Conservation (phyloP, 2,888 invertebrate species). For the Trichopoda pennipes region DNA sequence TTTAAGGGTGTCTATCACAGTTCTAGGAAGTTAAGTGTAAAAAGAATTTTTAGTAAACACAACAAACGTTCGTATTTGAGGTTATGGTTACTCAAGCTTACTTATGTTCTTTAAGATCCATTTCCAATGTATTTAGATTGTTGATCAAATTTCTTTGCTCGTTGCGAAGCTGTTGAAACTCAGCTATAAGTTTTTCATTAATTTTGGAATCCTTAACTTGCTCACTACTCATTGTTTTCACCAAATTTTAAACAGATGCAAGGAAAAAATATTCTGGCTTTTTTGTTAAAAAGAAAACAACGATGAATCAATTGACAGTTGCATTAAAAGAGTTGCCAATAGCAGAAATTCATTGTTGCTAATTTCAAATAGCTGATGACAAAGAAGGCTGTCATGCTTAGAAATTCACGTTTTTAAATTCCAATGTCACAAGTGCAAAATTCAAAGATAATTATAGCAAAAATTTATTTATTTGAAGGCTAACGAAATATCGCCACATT, state of each 20-base stretch:
- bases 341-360: not conserved
- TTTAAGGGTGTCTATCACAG: slow-evolving; percentile 95
- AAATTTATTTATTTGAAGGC: too few species aligned
- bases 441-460: too few species aligned
- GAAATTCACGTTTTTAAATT: too few species aligned
- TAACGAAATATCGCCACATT: too few species aligned
- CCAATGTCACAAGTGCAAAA: too few species aligned
- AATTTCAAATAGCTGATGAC: too few species aligned
- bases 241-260: slow-evolving; percentile 63
- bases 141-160: slow-evolving; percentile 93
- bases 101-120: slow-evolving; percentile 98
- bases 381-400: too few species aligned
- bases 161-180: slow-evolving; percentile 92
- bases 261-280: slow-evolving; percentile 7
- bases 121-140: slow-evolving; percentile 95
- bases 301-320: slow-evolving; percentile 57
- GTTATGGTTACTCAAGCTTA: slow-evolving; percentile 80
- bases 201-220: slow-evolving; percentile 76
- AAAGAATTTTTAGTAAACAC: slow-evolving; percentile 1
- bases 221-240: slow-evolving; percentile 78
- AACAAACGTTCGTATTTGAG: slow-evolving; percentile 67
- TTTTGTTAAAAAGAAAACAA: slow-evolving; percentile 29
- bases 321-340: slow-evolving; percentile 17
- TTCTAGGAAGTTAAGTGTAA: slow-evolving; percentile 82
- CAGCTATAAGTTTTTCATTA: slow-evolving; percentile 91